Evolutionary conservation across 2,113 vertebrate species (phyloP).

Genomic region (Chlorodrepanis virens): DNA sequence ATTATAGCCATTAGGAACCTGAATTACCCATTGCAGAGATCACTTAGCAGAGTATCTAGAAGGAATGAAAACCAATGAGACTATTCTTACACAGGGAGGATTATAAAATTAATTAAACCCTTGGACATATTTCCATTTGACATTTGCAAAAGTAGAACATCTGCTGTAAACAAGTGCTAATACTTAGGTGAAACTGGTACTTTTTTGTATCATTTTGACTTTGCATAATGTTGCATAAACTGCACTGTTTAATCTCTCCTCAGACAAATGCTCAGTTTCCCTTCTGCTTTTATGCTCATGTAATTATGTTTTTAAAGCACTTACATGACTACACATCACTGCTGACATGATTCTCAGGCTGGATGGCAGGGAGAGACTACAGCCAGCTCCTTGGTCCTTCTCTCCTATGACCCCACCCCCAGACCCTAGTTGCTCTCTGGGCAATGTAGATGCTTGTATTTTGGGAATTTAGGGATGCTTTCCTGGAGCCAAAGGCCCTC

Average conservation of each 20-base stretch:
- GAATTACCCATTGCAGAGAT: slow-evolving; percentile 45
- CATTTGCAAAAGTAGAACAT: neutral
- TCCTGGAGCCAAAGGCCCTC: neutral
- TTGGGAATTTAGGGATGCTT: neutral
- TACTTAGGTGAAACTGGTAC: neutral
- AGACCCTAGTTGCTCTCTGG: neutral
- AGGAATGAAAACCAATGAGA: neutral
- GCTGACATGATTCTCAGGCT: neutral
- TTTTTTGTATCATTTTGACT: neutral
- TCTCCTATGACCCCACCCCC: neutral
- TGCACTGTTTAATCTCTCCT: neutral
- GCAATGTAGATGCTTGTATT: neutral
- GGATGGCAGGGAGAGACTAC: neutral
- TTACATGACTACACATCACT: neutral
- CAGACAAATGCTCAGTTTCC: neutral
- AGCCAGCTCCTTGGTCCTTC: neutral
- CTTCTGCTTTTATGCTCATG: neutral
- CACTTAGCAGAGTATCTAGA: neutral
- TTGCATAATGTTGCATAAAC: neutral
- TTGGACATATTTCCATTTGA: slow-evolving; percentile 6
- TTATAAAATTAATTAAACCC: slow-evolving; percentile 25
- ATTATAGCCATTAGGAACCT: slow-evolving; percentile 44
- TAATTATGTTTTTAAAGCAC: neutral
- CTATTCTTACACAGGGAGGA: neutral
- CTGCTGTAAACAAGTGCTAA: neutral